A percentile compares a stretch with the other conserved stretches of the same genome.
phyloP scores from a whole-genome alignment of 2,113 vertebrate genomes.

The Turdus rufiventris region DNA sequence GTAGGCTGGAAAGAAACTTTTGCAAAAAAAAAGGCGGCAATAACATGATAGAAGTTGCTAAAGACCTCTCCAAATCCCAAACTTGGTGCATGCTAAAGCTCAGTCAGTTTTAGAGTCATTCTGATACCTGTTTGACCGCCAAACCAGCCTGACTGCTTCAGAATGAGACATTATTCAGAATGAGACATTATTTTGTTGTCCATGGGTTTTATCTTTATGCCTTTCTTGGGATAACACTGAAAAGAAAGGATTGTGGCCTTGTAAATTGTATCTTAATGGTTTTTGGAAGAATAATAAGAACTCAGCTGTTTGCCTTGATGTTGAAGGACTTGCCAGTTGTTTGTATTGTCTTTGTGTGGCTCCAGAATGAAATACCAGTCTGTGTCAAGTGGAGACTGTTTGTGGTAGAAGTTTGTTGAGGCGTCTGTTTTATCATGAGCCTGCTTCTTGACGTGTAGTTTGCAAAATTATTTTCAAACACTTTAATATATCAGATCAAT shows the following conservation, averaged over 20 bases:
- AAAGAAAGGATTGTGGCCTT: not conserved
- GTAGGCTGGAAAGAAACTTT: not conserved
- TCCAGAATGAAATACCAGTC: not conserved
- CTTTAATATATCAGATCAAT: not conserved
- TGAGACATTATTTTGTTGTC: not conserved
- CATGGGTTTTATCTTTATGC: not conserved
- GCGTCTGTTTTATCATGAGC: constrained; percentile 15
- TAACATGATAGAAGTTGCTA: not conserved
- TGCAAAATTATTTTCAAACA: not conserved
- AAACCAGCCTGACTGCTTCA: not conserved
- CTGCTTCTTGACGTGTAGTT: not conserved
- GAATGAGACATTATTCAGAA: not conserved
- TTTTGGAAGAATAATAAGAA: not conserved
- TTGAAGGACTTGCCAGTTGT: constrained; percentile 28
- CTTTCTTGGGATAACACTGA: not conserved
- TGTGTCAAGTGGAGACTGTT: not conserved
- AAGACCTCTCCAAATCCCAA: not conserved
- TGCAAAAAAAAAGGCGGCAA: not conserved
- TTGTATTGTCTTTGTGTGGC: constrained; percentile 20
- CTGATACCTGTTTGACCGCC: not conserved
- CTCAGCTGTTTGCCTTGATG: not conserved
- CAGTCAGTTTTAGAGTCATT: not conserved
- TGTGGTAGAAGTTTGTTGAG: constrained; percentile 23
- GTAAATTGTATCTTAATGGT: not conserved
- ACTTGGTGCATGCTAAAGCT: not conserved